Evolutionary conservation across 2,113 vertebrate species (phyloP).

Genomic region (Isurus oxyrinchus): DNA sequence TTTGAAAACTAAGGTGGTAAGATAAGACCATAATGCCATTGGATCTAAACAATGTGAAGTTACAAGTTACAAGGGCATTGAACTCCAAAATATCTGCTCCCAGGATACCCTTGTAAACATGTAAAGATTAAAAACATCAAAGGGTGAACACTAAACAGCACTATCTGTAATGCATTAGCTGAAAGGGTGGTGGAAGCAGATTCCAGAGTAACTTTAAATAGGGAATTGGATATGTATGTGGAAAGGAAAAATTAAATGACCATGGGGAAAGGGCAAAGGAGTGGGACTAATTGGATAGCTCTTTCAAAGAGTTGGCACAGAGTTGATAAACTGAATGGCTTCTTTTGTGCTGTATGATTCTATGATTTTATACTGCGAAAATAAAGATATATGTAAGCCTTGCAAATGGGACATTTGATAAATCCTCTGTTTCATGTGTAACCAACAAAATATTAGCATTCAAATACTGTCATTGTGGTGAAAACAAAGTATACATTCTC

Average conservation of each 20-base stretch:
- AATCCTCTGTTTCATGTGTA: not conserved
- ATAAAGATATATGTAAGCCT: not conserved
- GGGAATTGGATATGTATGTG: not conserved
- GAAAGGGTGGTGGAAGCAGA: not conserved
- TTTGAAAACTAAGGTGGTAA: not conserved
- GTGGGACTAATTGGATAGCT: not conserved
- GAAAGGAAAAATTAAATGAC: not conserved
- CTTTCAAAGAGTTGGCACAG: not conserved
- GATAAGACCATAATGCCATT: not conserved
- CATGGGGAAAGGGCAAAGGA: not conserved
- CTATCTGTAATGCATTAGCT: not conserved
- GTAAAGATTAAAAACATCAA: not conserved
- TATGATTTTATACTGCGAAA: not conserved
- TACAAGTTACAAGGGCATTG: not conserved
- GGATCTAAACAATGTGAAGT: not conserved
- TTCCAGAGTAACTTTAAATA: not conserved
- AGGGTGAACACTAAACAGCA: not conserved
- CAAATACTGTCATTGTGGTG: not conserved
- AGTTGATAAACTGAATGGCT: not conserved
- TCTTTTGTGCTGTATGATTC: not conserved
- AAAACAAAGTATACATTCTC: not conserved
- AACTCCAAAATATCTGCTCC: not conserved
- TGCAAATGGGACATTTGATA: not conserved
- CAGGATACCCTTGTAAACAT: not conserved
- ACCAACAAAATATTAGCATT: not conserved